Percentiles rank a stretch among this genome's conserved stretches.
Conservation (phyloP, 2,888 invertebrate genomes). For the Spisula subtruncata region DNA sequence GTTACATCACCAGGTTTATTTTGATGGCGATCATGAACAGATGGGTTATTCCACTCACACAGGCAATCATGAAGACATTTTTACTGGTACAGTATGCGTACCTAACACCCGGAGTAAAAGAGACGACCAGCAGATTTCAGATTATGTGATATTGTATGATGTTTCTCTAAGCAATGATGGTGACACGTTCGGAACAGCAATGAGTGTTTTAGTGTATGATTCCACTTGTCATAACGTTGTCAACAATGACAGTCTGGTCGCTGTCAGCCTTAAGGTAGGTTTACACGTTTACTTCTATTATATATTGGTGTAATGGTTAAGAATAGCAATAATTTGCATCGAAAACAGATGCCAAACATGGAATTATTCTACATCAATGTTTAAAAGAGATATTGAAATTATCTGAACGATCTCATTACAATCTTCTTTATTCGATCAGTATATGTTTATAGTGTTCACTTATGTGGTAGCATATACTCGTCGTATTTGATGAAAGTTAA, state of each 20-base stretch:
- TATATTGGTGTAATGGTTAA: too few relatives aligned
- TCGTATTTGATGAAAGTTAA: too few relatives aligned
- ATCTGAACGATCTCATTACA: too few relatives aligned
- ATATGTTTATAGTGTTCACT: too few relatives aligned
- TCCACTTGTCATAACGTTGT: constrained; percentile 20
- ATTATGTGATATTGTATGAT: constrained; percentile 1
- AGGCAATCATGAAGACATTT: constrained; percentile 43
- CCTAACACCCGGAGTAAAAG: neutral
- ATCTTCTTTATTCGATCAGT: too few relatives aligned
- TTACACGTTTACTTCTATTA: too few relatives aligned
- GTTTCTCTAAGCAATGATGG: constrained; percentile 38
- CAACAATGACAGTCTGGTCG: neutral
- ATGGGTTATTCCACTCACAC: neutral
- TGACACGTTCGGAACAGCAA: neutral
- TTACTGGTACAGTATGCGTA: constrained; percentile 43
- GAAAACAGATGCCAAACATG: too few relatives aligned
- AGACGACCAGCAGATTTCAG: neutral
- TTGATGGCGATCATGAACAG: neutral
- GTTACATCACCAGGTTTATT: neutral
- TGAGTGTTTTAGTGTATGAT: constrained; percentile 21
- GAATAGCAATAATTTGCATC: too few relatives aligned
- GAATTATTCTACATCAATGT: too few relatives aligned
- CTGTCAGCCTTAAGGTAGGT: constrained; percentile 24
- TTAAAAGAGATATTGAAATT: too few relatives aligned
- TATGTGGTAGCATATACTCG: too few relatives aligned